Evolutionary conservation across 2,797 vertebrate species (phyloP).

Genomic region (Gallinago stenura): DNA sequence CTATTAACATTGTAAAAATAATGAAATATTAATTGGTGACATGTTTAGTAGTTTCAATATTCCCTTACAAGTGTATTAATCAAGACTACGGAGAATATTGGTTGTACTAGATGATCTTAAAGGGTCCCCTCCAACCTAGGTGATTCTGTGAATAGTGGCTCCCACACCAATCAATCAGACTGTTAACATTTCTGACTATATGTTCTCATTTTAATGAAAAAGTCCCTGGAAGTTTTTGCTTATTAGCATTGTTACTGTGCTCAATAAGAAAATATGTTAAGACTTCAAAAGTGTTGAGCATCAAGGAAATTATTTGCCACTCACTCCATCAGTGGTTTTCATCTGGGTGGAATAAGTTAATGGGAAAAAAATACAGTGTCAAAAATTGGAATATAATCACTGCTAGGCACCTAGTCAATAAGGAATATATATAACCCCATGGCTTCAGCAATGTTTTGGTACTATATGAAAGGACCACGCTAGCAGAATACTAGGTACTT

Average conservation of each 20-base stretch:
- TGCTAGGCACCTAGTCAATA: fast-evolving
- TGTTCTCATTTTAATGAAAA: neutral
- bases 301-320: neutral
- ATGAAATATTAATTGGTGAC: neutral
- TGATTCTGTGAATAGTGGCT: neutral
- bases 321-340: neutral
- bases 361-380: neutral
- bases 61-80: neutral
- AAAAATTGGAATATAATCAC: neutral
- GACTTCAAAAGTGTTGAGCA: neutral
- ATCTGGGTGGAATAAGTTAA: neutral
- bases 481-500: neutral
- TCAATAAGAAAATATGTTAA: neutral
- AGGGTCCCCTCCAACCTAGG: too few species aligned
- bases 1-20: neutral
- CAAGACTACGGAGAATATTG: neutral
- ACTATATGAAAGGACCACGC: neutral
- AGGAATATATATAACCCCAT: fast-evolving
- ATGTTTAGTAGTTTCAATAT: neutral
- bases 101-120: too few species aligned
- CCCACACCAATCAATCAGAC: neutral
- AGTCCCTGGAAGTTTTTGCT: neutral
- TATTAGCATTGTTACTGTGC: neutral
- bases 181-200: neutral
- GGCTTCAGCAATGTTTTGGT: neutral